These are phyloP conservation scores for Orientallactaga sibirica DNA, from an alignment of 2,797 vertebrate genomes.

Conservation along the genomic window DNA sequence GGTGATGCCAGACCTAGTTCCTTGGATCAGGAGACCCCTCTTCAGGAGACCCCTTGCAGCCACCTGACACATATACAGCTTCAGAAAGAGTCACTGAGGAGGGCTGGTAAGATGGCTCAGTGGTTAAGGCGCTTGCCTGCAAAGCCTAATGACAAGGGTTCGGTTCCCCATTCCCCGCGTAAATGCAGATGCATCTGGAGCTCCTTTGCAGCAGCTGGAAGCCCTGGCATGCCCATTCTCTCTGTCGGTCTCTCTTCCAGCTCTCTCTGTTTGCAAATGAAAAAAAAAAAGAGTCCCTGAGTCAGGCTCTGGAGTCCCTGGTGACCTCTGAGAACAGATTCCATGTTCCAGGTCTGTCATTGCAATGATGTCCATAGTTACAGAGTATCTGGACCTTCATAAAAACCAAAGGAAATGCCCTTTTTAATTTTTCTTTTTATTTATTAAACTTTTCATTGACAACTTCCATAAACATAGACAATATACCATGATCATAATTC, in stretches of 20 bases:
- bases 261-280: background rate
- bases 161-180: no score
- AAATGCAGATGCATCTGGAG: no score
- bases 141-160: no score
- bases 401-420: slow-evolving; percentile 39
- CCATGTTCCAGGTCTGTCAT: background rate
- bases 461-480: no score
- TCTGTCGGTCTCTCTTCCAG: no score
- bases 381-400: background rate
- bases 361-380: background rate
- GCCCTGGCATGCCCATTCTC: no score
- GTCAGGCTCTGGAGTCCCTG: slow-evolving; percentile 10
- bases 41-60: background rate
- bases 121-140: no score
- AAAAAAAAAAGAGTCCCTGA: background rate
- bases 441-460: no score
- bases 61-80: background rate
- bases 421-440: background rate
- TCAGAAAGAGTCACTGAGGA: no score
- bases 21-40: background rate
- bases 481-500: no score
- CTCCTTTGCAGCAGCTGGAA: no score
- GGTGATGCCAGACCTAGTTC: background rate
- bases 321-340: background rate
- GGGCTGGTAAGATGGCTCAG: no score